Base-by-base conservation (phyloP, 2,113 vertebrate genomes). In the Tyto alba region DNA sequence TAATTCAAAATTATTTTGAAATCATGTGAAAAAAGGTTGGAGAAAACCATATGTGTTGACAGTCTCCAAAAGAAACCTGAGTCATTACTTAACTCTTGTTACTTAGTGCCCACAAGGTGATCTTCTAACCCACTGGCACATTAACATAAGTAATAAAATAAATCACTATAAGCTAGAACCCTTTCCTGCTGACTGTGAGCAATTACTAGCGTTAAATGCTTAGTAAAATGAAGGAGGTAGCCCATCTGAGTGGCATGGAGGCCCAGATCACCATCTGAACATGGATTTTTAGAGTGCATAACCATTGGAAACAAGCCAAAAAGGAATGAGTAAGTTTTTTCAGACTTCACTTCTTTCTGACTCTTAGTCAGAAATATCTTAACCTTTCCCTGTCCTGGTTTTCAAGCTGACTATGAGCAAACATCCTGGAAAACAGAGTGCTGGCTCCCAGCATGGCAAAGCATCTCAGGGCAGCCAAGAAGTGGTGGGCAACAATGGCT, bases 131-230 rank as follows among this genome's bases (percentile, higher is more conserved):
- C 75, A 85, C 74, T 4, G 11, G 57, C 87, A 91, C 69, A 95
- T 93, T 89, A 93, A 88, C 60, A 41, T 48, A 84, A 67, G 73
- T 60, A 91, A 72, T 88, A 89, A 94, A 92, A 88, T 64, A 91
- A 91, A 96, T 94, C 60, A 66, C 57, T 64, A 6, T 41, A 85
- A 94, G 56, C 62, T 84, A 91, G 77, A 89, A 60, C 27, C 30
- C 56, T 85, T 82, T 87, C 53, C 87, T 89, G 53, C 64, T 92
- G 81, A 81, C 62, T 55, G 14, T 81, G 92, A 91, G 64, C 55
- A 60, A 80, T 57, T 84, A 68, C 59, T 56, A 78, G 40, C 41
- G 56, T 79, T 85, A 50, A 53, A 30, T 26, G 13, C 55, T 75
- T 17, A 13, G 59, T 52, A 47, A 95, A 95, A 94, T 60, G 43